A percentile compares a stretch with the other conserved stretches of the same genome.
Conservation (phyloP, 2,113 vertebrate genomes). For the Vulpes vulpes region DNA sequence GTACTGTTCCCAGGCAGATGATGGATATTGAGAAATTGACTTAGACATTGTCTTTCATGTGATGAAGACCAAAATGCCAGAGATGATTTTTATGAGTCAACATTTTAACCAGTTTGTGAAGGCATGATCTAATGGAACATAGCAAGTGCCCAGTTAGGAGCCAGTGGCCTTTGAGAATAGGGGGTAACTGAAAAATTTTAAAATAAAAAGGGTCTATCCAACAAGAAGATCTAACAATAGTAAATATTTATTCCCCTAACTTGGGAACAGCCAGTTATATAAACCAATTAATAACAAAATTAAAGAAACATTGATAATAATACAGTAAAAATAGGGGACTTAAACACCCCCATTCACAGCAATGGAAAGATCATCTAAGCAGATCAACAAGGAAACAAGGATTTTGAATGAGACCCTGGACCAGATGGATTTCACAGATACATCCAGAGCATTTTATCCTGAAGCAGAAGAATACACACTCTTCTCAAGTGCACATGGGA, state of each 20-base stretch:
- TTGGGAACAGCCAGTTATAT: not conserved
- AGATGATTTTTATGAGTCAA: not conserved
- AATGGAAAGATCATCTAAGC: not conserved
- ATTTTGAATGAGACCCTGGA: not conserved
- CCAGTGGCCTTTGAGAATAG: not conserved
- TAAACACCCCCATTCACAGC: not conserved
- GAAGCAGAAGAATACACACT: not conserved
- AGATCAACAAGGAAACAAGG: not conserved
- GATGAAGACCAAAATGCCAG: conserved; percentile 46
- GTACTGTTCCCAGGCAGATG: not conserved
- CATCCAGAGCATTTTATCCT: not conserved
- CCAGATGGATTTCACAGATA: not conserved
- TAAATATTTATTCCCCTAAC: not conserved
- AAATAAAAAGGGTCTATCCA: not conserved
- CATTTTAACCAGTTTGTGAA: conserved; percentile 40
- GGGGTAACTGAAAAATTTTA: conserved; percentile 13
- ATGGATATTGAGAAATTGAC: conserved; percentile 33
- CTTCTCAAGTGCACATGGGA: not conserved
- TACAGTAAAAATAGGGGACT: not conserved
- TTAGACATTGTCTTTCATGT: not conserved
- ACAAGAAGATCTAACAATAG: not conserved
- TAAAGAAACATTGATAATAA: not conserved
- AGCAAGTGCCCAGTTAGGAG: not conserved
- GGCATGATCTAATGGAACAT: not conserved
- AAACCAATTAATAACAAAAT: not conserved